Conservation (phyloP, 2,888 invertebrate species). For the Hypsopygia costalis region DNA sequence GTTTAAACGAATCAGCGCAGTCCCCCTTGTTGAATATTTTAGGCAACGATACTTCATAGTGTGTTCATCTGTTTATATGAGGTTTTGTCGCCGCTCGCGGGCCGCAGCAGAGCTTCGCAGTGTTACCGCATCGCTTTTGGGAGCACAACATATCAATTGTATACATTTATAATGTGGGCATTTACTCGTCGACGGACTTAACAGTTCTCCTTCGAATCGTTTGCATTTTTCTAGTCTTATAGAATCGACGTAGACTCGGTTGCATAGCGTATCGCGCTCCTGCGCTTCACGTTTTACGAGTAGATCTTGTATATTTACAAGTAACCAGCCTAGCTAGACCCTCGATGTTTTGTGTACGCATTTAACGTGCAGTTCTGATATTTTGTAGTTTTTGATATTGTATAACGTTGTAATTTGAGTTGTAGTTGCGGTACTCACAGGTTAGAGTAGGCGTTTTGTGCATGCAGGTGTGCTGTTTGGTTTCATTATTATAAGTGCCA, state of each 20-base stretch:
- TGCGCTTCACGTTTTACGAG: constrained; percentile 36
- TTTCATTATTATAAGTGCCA: constrained; percentile 19
- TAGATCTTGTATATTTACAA: constrained; percentile 34
- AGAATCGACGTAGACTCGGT: constrained; percentile 50
- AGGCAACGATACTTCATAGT: constrained; percentile 46
- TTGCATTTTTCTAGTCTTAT: constrained; percentile 78
- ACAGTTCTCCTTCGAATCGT: constrained; percentile 53
- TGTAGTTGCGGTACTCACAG: constrained; percentile 25
- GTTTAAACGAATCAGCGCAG: constrained; percentile 30
- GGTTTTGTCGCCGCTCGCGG: constrained; percentile 32
- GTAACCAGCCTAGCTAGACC: constrained; percentile 24
- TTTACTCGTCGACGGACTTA: constrained; percentile 36
- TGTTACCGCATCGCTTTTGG: constrained; percentile 37
- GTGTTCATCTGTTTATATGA: constrained; percentile 48
- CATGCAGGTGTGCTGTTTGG: constrained; percentile 23
- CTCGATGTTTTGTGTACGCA: constrained; percentile 37
- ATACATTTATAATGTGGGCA: constrained; percentile 39
- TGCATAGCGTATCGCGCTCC: constrained; percentile 40
- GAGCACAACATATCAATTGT: constrained; percentile 64
- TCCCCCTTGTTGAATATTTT: constrained; percentile 50
- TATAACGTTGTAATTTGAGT: constrained; percentile 35
- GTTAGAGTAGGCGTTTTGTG: constrained; percentile 26
- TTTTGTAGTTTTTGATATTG: constrained; percentile 28
- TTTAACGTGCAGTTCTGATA: constrained; percentile 39
- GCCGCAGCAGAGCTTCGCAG: constrained; percentile 26